phyloP scores from a whole-genome alignment of 37 sponge, comb jelly and placozoan genomes.

The Lycopodina hypogea region DNA sequence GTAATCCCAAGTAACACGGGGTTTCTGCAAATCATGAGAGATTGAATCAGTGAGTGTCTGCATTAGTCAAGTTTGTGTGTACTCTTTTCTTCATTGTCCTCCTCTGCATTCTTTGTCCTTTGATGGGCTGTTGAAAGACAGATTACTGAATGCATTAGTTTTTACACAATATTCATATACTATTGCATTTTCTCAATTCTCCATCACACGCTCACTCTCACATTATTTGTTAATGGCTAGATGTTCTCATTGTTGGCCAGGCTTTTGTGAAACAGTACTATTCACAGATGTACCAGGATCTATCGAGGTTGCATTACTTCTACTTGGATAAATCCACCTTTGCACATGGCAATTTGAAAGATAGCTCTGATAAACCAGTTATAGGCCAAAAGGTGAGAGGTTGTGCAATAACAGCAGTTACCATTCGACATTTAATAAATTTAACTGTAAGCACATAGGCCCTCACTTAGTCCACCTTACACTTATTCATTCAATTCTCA shows the following conservation, averaged over 20 bases:
- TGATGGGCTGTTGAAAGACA: not conserved
- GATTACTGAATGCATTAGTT: not conserved
- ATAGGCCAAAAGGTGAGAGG: slow-evolving; percentile 88
- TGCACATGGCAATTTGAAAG: slow-evolving; percentile 80
- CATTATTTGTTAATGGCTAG: slow-evolving; percentile 3
- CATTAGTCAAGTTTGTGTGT: no score
- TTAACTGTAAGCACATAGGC: no score
- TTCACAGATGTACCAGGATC: slow-evolving; percentile 88
- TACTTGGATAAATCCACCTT: slow-evolving; percentile 90
- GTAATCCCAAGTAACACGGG: no score
- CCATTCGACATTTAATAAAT: no score
- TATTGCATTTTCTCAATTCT: not conserved
- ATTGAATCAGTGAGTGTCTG: no score
- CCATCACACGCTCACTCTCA: not conserved
- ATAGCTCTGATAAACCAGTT: slow-evolving; percentile 73
- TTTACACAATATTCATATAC: slow-evolving; percentile 3
- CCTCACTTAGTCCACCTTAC: no score
- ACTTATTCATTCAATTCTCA: no score
- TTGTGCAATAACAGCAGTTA: no score
- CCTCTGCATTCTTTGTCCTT: no score
- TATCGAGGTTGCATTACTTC: slow-evolving; percentile 87
- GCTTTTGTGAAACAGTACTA: slow-evolving; percentile 98
- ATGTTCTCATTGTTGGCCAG: slow-evolving; percentile 56
- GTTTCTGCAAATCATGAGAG: no score
- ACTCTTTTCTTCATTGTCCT: no score